Evolutionary conservation across 2,113 vertebrate genomes (phyloP).

Genomic region (Mustelus asterias): DNA sequence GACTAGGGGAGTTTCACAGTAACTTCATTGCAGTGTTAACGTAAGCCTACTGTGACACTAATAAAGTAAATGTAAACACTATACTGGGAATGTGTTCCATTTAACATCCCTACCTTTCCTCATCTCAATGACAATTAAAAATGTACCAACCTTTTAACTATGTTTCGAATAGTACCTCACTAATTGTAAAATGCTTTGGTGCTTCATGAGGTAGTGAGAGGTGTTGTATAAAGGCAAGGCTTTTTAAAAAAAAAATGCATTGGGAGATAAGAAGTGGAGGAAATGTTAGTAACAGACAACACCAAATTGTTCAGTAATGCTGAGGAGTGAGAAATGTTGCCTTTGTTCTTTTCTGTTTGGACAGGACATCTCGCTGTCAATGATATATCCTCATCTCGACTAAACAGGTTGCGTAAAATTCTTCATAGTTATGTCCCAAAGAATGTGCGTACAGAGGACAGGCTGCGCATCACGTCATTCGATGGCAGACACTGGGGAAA

Average conservation of each 20-base stretch:
- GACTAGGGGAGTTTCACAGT: too few relatives aligned
- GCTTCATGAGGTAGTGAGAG: not conserved
- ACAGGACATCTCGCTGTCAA: constrained; percentile 76
- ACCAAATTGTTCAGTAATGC: not conserved
- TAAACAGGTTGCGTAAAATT: constrained; percentile 59
- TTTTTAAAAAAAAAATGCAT: not conserved
- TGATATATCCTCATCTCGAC: constrained; percentile 70
- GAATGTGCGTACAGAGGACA: constrained; percentile 49
- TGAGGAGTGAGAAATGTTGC: not conserved
- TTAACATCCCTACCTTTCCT: not conserved
- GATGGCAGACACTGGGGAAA: constrained; percentile 77
- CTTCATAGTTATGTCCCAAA: constrained; percentile 73
- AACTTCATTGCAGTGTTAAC: too few relatives aligned
- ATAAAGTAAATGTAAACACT: not conserved
- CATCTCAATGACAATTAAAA: not conserved
- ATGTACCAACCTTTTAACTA: not conserved
- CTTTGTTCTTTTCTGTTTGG: constrained; percentile 7
- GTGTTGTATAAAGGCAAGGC: not conserved
- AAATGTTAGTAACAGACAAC: not conserved
- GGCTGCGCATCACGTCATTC: constrained; percentile 63
- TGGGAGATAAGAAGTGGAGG: not conserved
- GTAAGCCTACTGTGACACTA: too few relatives aligned
- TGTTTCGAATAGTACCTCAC: not conserved
- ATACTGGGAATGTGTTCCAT: not conserved
- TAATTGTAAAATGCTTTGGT: not conserved